Evolutionary conservation across 2,113 vertebrate genomes (phyloP).

Genomic region (Psophia crepitans): DNA sequence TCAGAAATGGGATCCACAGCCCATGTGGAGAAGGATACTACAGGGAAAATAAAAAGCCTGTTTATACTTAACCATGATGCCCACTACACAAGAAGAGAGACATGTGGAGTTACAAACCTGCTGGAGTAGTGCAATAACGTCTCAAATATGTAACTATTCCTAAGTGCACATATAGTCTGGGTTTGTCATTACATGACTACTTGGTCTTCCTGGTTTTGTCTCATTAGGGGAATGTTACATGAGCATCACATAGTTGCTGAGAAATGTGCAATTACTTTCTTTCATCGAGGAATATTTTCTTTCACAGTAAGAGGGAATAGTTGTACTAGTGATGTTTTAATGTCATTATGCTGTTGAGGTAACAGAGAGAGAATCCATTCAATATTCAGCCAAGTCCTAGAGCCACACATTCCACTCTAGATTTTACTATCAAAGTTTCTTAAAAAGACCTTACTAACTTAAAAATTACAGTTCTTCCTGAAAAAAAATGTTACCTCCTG

Average conservation of each 20-base stretch:
- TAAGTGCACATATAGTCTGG: not conserved
- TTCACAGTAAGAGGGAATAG: not conserved
- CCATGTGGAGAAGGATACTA: not conserved
- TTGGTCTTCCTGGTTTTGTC: not conserved
- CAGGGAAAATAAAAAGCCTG: not conserved
- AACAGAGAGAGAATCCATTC: not conserved
- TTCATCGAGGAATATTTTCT: not conserved
- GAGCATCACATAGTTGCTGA: not conserved
- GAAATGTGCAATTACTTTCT: not conserved
- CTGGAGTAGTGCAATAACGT: not conserved
- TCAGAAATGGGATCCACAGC: not conserved
- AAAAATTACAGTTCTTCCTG: not conserved
- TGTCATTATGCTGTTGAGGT: not conserved
- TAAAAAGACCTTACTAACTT: not conserved
- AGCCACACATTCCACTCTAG: not conserved
- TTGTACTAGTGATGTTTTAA: not conserved
- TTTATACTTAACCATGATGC: not conserved
- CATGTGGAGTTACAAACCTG: not conserved
- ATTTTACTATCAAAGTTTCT: not conserved
- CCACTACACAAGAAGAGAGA: not conserved
- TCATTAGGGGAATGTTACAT: not conserved
- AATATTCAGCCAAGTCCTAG: not conserved
- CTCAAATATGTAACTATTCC: not conserved
- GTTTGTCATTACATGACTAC: not conserved
- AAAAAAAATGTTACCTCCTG: not conserved